Base-by-base conservation (phyloP, 1,140 invertebrate species). In the Solenopsis invicta region DNA sequence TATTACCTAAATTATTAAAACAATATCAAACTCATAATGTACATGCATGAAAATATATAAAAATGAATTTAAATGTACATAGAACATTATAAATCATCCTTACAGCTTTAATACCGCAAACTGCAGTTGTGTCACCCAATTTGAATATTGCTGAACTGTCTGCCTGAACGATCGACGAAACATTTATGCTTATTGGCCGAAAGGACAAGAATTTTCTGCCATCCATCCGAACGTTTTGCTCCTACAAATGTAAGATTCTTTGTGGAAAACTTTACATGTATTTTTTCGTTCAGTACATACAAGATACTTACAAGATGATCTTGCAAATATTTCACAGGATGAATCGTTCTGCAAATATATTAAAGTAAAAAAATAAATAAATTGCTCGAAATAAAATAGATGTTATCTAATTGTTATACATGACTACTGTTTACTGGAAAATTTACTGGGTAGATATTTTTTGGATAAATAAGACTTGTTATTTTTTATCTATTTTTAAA, bases 31-130 rank as follows among this genome's bases (percentile, higher is more conserved):
- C 54, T 72, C 56, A 86, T 50, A 45, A 21, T 3, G 16, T 41
- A 4, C 2, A 34, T 75, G 45, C 21, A 12, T n/a, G 37, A 13
- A 50, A 64, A 69, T 64, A 3, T 34, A 9, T 34, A 59, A 10
- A 52, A 8, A 29, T n/a, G 10, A 56, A 56, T 56, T 9, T 8
- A 56, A 54, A 54, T 54, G 18, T n/a, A 54, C 13, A 54, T 18
- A 34, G 37, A 80, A 64, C 12, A 48, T 52, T 45, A 16, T 74
- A 52, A 56, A 75, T n/a, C 52, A 34, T 89, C 95, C 95, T 96
- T 96, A 97, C 97, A 61, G 97, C 97, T 96, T 98, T 98, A 34
- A 98, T 96, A n/a, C 97, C 97, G 96, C 97, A 98, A 52, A 97
- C 95, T 21, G 97, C 96, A 84, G 96, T 96, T 16, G 97, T 97